Conservation (phyloP, 2,888 invertebrate species). For the Mantis religiosa region DNA sequence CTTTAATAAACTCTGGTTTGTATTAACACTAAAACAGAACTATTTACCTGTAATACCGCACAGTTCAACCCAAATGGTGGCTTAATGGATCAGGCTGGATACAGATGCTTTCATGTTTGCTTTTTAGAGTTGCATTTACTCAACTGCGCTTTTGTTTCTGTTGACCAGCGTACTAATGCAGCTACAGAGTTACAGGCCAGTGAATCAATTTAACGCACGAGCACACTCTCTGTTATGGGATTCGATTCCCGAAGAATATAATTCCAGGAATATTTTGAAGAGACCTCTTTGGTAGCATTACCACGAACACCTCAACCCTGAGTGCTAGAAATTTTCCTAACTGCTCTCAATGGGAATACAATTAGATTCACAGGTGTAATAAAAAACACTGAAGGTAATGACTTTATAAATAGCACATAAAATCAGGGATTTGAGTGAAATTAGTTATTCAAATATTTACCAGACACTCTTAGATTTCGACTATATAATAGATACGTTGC, state of each 20-base stretch:
- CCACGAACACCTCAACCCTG: not conserved
- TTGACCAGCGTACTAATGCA: not conserved
- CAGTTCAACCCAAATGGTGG: not conserved
- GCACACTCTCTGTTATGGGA: not conserved
- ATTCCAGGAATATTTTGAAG: not conserved
- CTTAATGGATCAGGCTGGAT: not conserved
- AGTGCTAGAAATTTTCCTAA: too few relatives aligned
- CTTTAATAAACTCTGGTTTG: not conserved
- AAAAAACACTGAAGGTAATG: too few relatives aligned
- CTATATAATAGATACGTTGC: too few relatives aligned
- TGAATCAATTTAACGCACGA: not conserved
- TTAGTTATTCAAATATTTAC: too few relatives aligned
- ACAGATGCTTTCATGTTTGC: not conserved
- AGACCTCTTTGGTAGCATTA: not conserved
- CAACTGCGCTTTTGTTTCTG: not conserved
- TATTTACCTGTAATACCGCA: not conserved
- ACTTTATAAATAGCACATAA: too few relatives aligned
- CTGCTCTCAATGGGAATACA: too few relatives aligned
- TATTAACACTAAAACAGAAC: not conserved
- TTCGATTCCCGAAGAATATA: not conserved
- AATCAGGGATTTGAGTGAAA: too few relatives aligned
- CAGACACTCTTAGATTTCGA: too few relatives aligned
- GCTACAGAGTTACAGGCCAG: not conserved
- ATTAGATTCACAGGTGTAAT: too few relatives aligned
- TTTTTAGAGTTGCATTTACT: not conserved